phyloP scores from a whole-genome alignment of 2,797 vertebrate species.

The Premnoplex brunnescens region DNA sequence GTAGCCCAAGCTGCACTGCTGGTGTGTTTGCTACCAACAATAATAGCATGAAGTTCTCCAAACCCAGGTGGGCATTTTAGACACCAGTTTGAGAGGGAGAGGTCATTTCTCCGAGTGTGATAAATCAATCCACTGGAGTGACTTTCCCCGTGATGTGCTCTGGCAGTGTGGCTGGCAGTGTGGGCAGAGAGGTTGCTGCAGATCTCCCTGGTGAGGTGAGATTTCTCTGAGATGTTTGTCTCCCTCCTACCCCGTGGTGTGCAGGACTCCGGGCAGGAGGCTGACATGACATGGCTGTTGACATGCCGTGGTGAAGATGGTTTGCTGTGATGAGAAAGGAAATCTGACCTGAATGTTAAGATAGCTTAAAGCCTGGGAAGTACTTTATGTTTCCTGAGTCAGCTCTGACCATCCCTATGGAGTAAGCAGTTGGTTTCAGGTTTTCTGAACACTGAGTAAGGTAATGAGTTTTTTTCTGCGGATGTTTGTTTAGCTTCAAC shows the following conservation, averaged over 20 bases:
- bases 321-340: conserved; percentile 51
- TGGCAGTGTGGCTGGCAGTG: not conserved
- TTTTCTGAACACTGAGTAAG: conserved; percentile 47
- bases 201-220: not conserved
- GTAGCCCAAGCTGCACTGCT: not conserved
- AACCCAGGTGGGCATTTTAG: not conserved
- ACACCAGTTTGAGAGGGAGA: not conserved
- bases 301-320: not conserved
- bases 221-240: not conserved
- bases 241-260: not conserved
- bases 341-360: conserved; percentile 67
- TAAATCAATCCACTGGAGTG: not conserved
- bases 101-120: not conserved
- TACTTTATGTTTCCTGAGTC: conserved; percentile 60
- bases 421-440: conserved; percentile 48
- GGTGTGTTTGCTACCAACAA: not conserved
- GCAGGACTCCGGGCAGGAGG: not conserved
- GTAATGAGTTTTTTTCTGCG: conserved; percentile 5
- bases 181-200: not conserved
- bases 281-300: not conserved
- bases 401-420: conserved; percentile 55
- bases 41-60: not conserved
- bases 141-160: not conserved
- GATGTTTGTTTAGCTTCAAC: conserved; percentile 53
- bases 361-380: conserved; percentile 52